Percentiles rank a stretch among this genome's conserved stretches.
Evolutionary conservation across 2,888 invertebrate species (phyloP).

Genomic region (Patella caerulea): DNA sequence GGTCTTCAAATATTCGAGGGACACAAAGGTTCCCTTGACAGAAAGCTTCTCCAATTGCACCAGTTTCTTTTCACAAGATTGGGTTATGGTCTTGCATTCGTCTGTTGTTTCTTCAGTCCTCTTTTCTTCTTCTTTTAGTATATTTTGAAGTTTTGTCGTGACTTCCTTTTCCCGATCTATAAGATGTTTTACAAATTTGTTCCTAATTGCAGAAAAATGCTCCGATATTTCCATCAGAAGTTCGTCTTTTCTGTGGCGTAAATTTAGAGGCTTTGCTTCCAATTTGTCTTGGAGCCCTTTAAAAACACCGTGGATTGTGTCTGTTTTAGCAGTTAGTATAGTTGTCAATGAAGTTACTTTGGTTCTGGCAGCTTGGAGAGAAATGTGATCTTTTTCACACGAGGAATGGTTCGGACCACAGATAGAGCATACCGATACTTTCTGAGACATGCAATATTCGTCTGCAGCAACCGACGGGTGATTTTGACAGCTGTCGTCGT

Average conservation of each 20-base stretch:
- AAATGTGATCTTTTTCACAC: slow-evolving; percentile 12
- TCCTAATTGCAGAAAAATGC: slow-evolving; percentile 15
- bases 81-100: slow-evolving; percentile 9
- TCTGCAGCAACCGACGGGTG: slow-evolving; percentile 7
- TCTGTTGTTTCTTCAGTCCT: background rate
- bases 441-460: background rate
- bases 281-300: slow-evolving; percentile 1
- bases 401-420: slow-evolving; percentile 11
- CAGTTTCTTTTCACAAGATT: slow-evolving; percentile 9
- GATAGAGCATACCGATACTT: slow-evolving; percentile 6
- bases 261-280: slow-evolving; percentile 2
- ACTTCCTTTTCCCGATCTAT: slow-evolving; percentile 20
- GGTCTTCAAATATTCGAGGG: slow-evolving; percentile 3
- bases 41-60: slow-evolving; percentile 8
- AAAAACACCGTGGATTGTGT: background rate
- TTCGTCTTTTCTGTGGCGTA: slow-evolving; percentile 15
- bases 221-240: slow-evolving; percentile 12
- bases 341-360: background rate
- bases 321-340: slow-evolving; percentile 5
- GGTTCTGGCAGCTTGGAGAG: slow-evolving; percentile 5
- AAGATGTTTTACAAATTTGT: background rate
- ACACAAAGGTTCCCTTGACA: background rate
- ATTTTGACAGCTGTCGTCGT: slow-evolving; percentile 16
- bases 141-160: slow-evolving; percentile 7
- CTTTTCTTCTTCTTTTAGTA: slow-evolving; percentile 17